These are phyloP conservation scores for Drosophila arawakana DNA, from an alignment of 1,140 invertebrate genomes.

Conservation along the genomic window DNA sequence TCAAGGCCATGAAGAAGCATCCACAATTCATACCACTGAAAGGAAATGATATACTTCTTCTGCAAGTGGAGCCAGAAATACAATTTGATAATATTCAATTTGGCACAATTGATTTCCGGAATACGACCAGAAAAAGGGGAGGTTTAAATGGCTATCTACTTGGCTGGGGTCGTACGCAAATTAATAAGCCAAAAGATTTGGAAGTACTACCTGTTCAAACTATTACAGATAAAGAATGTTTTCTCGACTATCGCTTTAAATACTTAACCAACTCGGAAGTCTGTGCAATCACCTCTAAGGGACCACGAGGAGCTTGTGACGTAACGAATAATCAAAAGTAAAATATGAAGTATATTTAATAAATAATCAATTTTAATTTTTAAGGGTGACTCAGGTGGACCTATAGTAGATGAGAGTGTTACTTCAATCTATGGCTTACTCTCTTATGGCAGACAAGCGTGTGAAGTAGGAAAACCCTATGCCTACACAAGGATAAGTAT, in stretches of 20 bases:
- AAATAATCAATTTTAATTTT: neutral
- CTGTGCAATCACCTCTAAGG: constrained; percentile 48
- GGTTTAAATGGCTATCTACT: constrained; percentile 15
- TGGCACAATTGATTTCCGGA: constrained; percentile 19
- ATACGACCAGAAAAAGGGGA: neutral
- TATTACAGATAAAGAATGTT: constrained; percentile 36
- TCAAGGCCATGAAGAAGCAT: constrained; percentile 24
- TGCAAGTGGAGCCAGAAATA: constrained; percentile 37
- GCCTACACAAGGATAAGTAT: constrained; percentile 58
- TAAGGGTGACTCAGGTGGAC: constrained; percentile 66
- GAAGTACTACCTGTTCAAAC: constrained; percentile 34
- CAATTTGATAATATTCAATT: constrained; percentile 42
- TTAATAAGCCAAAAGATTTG: constrained; percentile 17
- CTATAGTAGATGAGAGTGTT: constrained; percentile 36
- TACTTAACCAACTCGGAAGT: constrained; percentile 48
- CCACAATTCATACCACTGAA: constrained; percentile 27
- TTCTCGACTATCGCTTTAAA: constrained; percentile 10
- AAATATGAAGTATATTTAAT: neutral
- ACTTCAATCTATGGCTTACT: constrained; percentile 45
- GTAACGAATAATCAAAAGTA: constrained; percentile 21
- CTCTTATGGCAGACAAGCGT: constrained; percentile 55
- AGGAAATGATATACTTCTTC: constrained; percentile 53
- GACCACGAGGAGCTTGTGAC: constrained; percentile 58
- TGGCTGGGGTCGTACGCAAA: constrained; percentile 53
- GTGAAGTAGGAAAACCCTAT: constrained; percentile 32